Conservation (phyloP, 1,140 invertebrate genomes). For the Trinorchestia longiramus region DNA sequence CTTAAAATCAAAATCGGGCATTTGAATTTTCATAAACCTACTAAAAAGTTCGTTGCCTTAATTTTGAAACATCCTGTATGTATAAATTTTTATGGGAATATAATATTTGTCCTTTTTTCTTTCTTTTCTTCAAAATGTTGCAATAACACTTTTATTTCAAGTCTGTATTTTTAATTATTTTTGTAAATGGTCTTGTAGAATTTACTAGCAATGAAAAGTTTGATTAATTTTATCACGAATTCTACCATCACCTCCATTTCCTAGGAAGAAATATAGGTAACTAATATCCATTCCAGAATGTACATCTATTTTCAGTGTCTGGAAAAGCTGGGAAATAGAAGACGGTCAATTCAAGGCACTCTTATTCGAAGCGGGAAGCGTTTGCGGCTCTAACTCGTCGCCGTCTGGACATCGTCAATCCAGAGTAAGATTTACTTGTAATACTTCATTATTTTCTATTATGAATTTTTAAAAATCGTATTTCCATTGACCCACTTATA, state of each 20-base stretch:
- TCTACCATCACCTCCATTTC: not conserved
- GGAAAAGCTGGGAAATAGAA: conserved; percentile 24
- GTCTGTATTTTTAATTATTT: not conserved
- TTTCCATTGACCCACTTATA: not conserved
- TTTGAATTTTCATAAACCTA: too few species aligned
- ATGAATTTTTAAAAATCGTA: not conserved
- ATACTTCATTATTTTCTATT: not conserved
- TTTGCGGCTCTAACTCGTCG: not conserved
- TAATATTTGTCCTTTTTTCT: too few species aligned
- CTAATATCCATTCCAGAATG: not conserved
- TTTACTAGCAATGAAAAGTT: not conserved
- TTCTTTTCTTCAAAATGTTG: too few species aligned
- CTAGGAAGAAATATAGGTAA: not conserved
- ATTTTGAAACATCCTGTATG: too few species aligned
- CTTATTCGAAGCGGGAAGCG: not conserved
- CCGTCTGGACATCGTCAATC: not conserved
- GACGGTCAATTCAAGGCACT: conserved; percentile 22
- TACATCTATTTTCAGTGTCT: not conserved
- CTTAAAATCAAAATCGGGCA: too few species aligned
- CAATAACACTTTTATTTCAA: not conserved
- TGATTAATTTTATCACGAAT: not conserved
- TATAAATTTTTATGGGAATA: too few species aligned
- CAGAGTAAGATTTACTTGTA: not conserved
- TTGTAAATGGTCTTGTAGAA: not conserved
- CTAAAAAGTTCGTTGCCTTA: too few species aligned